Evolutionary conservation across 2,113 vertebrate genomes (phyloP).

Genomic region (Myotis yumanensis): DNA sequence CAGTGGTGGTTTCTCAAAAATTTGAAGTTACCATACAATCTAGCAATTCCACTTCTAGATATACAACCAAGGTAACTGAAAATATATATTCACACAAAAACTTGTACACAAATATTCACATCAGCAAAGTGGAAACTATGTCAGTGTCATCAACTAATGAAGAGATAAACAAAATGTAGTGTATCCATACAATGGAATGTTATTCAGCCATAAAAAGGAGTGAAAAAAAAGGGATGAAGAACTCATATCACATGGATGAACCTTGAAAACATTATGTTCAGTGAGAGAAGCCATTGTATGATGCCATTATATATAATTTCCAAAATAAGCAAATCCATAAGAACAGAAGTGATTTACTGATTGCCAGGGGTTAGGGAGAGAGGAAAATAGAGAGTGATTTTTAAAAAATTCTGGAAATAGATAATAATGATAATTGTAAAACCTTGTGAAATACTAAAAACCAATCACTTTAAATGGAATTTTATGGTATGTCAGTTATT

Average conservation of each 20-base stretch:
- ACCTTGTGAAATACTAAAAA: not conserved
- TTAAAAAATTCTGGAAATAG: not conserved
- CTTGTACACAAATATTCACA: not conserved
- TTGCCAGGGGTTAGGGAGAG: not conserved
- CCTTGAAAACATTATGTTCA: not conserved
- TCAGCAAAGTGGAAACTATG: not conserved
- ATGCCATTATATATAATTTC: not conserved
- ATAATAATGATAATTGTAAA: not conserved
- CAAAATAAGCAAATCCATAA: not conserved
- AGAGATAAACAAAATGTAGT: not conserved
- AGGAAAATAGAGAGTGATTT: too few species aligned
- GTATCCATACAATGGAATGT: too few species aligned
- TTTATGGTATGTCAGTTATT: not conserved
- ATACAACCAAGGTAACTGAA: not conserved
- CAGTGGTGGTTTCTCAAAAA: not conserved
- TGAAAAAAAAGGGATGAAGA: not conserved
- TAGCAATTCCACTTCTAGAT: not conserved
- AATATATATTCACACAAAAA: not conserved
- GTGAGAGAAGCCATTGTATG: rapidly evolving
- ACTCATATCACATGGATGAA: not conserved
- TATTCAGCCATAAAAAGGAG: not conserved
- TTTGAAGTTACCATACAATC: not conserved
- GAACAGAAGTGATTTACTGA: not conserved
- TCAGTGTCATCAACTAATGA: not conserved
- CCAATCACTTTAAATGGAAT: not conserved